A percentile compares a stretch with the other conserved stretches of the same genome.
Evolutionary conservation across 2,888 invertebrate species (phyloP).

Genomic region (Litoditis marina): DNA sequence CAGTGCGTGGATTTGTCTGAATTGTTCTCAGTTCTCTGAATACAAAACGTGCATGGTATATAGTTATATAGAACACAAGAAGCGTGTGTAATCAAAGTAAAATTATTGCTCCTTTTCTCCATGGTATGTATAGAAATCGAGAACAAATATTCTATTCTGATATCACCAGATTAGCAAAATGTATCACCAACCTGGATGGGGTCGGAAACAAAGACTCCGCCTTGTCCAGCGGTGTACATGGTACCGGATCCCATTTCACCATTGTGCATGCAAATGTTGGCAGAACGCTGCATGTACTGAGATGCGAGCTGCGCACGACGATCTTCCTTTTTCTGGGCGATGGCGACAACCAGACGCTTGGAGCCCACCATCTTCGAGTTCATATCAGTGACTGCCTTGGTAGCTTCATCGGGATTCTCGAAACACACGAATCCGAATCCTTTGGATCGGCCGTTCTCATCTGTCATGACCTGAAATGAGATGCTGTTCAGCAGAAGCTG

Average conservation of each 20-base stretch:
- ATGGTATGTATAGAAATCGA: too few relatives aligned
- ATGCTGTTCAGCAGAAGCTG: too few relatives aligned
- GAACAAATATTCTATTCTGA: too few relatives aligned
- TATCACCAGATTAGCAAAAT: too few relatives aligned
- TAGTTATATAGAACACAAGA: not conserved
- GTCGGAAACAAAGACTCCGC: conserved; percentile 57
- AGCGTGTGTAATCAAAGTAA: not conserved
- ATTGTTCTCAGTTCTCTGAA: too few relatives aligned
- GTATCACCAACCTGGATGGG: conserved; percentile 28
- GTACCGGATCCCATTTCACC: conserved; percentile 31
- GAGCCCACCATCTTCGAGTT: conserved; percentile 75
- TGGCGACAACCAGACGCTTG: conserved; percentile 95
- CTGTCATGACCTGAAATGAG: conserved; percentile 78
- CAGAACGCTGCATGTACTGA: conserved; percentile 94
- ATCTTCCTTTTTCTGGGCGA: conserved; percentile 98
- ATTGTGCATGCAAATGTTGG: conserved; percentile 52
- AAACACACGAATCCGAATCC: conserved; percentile 99
- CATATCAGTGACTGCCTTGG: conserved; percentile 88
- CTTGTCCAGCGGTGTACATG: conserved; percentile 53
- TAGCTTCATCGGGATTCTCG: conserved; percentile 93
- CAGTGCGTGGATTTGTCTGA: too few relatives aligned
- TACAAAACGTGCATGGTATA: too few relatives aligned
- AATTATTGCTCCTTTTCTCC: too few relatives aligned
- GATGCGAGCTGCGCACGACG: conserved; percentile 95
- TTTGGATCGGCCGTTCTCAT: conserved; percentile 73